phyloP scores from a whole-genome alignment of 2,888 invertebrate species.

The Tachystola acroxantha region DNA sequence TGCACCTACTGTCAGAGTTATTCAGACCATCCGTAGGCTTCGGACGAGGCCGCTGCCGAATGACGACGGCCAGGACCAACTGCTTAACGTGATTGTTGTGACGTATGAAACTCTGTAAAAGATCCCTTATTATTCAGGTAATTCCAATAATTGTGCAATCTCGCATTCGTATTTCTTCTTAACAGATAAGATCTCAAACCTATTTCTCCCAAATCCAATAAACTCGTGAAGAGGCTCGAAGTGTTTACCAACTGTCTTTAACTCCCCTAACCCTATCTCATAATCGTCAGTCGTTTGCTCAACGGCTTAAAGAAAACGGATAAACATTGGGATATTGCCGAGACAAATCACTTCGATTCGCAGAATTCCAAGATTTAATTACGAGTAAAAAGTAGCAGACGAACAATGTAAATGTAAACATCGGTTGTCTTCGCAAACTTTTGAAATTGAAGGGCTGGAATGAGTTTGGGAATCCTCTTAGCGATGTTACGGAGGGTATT shows the following conservation, averaged over 20 bases:
- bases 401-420: background rate
- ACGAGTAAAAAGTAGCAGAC: background rate
- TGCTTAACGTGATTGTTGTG: too few species aligned
- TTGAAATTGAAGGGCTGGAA: background rate
- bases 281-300: slow-evolving; percentile 1
- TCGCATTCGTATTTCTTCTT: too few species aligned
- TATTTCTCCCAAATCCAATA: slow-evolving; percentile 9
- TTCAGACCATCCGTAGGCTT: too few species aligned
- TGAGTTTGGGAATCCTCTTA: slow-evolving; percentile 2
- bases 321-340: slow-evolving; percentile 1
- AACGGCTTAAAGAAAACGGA: slow-evolving; percentile 1
- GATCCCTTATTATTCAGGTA: too few species aligned
- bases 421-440: background rate
- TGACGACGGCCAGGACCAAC: too few species aligned
- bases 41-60: too few species aligned
- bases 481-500: too few species aligned
- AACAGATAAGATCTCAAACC: background rate
- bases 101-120: too few species aligned
- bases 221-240: slow-evolving; percentile 2
- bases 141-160: too few species aligned
- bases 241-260: slow-evolving; percentile 5
- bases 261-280: slow-evolving; percentile 1
- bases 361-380: background rate
- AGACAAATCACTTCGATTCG: slow-evolving; percentile 3
- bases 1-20: too few species aligned